Base-by-base conservation (phyloP, 2,113 vertebrate genomes). In the Girardinichthys multiradiatus region DNA sequence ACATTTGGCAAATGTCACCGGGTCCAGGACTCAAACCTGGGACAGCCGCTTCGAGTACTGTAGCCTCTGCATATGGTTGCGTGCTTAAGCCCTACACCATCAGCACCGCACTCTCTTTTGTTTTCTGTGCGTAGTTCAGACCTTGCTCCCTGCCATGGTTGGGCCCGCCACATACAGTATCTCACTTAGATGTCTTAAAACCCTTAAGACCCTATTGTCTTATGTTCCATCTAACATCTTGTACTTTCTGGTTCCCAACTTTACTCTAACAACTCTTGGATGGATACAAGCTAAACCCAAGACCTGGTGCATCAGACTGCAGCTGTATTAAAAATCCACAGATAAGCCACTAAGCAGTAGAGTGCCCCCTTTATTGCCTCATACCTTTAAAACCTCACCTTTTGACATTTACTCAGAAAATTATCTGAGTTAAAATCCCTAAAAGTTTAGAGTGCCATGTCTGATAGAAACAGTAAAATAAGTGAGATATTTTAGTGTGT, bases 301-400 rank as follows among this genome's bases (percentile, higher is more conserved):
- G 85, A 87, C 60, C 81, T 70, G 59, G 0, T 59, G 72, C 81
- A 73, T 80, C 79, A 82, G 76, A 9, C 63, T 15, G 58, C 72
- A 58, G 68, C 57, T 64, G 1, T 21, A 35, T 26, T 45, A 2
- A 79, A 57, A 27, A 77, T 45, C 76, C 33, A 7, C 1, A 74
- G 73, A 78, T 21, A 4, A 57, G 27, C 39, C 26, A 12, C 51
- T 71, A 57, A 81, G 30, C 70, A 39, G 45, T 70, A 39, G 37
- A 68, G 54, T 54, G 42, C n/a, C 37, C 39, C 26, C 13, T 62
- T 51, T 51, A 24, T 24, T 51, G 19, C 48, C 48, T 45, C 42
- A 45, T 17, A 45, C 4, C 42, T 45, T 45, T 45, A 45, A 45
- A 45, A 45, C 42, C 15, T 45, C 14, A 45, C 42, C 42, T 45